phyloP scores from a whole-genome alignment of 2,113 vertebrate species.

The Eolophus roseicapilla region DNA sequence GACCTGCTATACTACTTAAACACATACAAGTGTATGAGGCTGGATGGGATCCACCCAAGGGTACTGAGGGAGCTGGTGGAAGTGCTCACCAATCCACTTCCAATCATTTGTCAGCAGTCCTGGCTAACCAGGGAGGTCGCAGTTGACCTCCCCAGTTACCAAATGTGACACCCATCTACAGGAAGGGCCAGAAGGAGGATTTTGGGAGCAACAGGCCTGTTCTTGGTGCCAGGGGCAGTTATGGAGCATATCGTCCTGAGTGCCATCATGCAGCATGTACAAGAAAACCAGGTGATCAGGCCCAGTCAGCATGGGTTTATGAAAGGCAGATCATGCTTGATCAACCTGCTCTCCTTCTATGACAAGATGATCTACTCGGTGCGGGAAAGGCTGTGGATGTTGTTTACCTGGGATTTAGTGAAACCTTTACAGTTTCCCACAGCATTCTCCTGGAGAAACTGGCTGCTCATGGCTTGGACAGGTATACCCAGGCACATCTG shows the following conservation, averaged over 20 bases:
- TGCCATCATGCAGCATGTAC: rapidly evolving
- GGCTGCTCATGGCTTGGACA: not conserved
- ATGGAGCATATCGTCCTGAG: not conserved
- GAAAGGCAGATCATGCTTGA: not conserved
- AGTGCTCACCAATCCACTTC: not conserved
- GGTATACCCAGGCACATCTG: not conserved
- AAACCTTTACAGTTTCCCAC: not conserved
- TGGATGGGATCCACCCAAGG: rapidly evolving
- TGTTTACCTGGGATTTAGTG: too few species aligned
- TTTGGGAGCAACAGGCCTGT: rapidly evolving
- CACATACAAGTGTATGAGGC: not conserved
- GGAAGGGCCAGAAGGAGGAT: rapidly evolving
- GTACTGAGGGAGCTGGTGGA: not conserved
- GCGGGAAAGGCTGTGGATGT: not conserved
- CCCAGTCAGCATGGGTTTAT: not conserved
- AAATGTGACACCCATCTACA: not conserved
- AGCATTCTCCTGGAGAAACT: not conserved
- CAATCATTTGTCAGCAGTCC: not conserved
- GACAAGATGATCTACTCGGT: not conserved
- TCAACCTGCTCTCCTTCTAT: not conserved
- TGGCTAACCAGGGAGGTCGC: not conserved
- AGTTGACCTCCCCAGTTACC: not conserved
- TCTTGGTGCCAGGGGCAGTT: rapidly evolving
- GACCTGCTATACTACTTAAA: not conserved
- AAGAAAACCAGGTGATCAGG: not conserved